Conservation (phyloP, 2,888 invertebrate genomes). For the Bellardia bayeri region DNA sequence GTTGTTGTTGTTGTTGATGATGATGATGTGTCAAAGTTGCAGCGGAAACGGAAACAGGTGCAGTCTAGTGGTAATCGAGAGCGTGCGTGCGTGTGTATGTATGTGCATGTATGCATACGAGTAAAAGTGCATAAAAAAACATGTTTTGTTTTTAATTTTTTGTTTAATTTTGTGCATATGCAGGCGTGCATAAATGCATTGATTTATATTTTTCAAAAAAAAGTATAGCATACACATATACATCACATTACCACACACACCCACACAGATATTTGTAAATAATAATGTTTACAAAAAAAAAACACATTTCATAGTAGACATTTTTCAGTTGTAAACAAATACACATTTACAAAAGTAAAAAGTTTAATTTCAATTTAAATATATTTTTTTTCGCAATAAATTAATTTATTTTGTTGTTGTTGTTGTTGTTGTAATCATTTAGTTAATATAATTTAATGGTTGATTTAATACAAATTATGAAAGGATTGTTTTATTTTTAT, state of each 20-base stretch:
- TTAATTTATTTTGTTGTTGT: constrained; percentile 34
- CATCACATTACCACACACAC: constrained; percentile 21
- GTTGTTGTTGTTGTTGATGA: constrained; percentile 78
- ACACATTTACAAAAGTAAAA: constrained; percentile 1
- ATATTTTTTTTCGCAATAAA: constrained; percentile 45
- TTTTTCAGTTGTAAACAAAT: constrained; percentile 69
- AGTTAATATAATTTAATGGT: constrained; percentile 72
- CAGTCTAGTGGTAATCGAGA: constrained; percentile 77
- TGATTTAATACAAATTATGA: constrained; percentile 73
- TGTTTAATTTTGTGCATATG: constrained; percentile 44
- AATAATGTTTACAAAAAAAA: constrained; percentile 46
- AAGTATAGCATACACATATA: constrained; percentile 33
- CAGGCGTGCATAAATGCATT: constrained; percentile 58
- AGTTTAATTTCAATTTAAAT: constrained; percentile 5
- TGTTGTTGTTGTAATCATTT: constrained; percentile 32
- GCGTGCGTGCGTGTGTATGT: constrained; percentile 35
- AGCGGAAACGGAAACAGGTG: constrained; percentile 83
- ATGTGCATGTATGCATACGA: constrained; percentile 14
- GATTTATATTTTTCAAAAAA: constrained; percentile 27
- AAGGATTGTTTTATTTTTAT: constrained; percentile 14
- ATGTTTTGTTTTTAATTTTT: constrained; percentile 14
- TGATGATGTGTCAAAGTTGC: constrained; percentile 83
- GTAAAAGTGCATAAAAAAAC: constrained; percentile 28
- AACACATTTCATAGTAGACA: constrained; percentile 30
- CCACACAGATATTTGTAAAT: constrained; percentile 17